Conservation (phyloP, 2,113 vertebrate species). For the Microtus richardsoni region DNA sequence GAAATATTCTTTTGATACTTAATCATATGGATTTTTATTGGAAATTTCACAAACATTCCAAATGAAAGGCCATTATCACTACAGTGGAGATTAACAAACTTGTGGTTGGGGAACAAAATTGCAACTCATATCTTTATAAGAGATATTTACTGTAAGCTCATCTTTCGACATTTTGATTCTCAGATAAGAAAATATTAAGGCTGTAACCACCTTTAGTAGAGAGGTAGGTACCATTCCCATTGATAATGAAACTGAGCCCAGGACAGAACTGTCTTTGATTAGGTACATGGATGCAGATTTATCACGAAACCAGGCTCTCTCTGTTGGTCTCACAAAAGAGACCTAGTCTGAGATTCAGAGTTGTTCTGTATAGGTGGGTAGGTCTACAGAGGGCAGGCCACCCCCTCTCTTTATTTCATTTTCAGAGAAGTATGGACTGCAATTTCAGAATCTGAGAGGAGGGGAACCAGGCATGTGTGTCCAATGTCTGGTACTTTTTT, state of each 20-base stretch:
- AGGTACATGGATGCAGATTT: neutral
- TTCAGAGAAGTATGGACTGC: neutral
- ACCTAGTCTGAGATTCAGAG: neutral
- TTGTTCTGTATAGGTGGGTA: neutral
- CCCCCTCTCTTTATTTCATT: neutral
- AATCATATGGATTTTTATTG: conserved; percentile 75
- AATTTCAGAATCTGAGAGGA: neutral
- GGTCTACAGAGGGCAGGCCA: neutral
- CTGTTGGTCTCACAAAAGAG: neutral
- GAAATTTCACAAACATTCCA: conserved; percentile 76
- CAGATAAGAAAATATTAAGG: conserved; percentile 72
- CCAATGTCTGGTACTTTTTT: neutral
- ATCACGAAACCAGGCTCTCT: neutral
- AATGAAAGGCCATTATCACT: conserved; percentile 84
- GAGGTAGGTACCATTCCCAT: neutral
- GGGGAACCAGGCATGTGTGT: neutral
- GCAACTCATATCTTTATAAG: conserved; percentile 63
- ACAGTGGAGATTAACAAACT: conserved; percentile 78
- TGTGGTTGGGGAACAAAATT: conserved; percentile 69
- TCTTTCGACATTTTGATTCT: conserved; percentile 59
- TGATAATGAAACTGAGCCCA: conserved; percentile 10
- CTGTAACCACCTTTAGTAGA: conserved; percentile 39
- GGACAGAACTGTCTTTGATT: conserved; percentile 28
- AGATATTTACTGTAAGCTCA: conserved; percentile 54
- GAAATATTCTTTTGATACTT: conserved; percentile 79